Conservation (phyloP, 1,140 invertebrate species). For the Drosophila rufa region DNA sequence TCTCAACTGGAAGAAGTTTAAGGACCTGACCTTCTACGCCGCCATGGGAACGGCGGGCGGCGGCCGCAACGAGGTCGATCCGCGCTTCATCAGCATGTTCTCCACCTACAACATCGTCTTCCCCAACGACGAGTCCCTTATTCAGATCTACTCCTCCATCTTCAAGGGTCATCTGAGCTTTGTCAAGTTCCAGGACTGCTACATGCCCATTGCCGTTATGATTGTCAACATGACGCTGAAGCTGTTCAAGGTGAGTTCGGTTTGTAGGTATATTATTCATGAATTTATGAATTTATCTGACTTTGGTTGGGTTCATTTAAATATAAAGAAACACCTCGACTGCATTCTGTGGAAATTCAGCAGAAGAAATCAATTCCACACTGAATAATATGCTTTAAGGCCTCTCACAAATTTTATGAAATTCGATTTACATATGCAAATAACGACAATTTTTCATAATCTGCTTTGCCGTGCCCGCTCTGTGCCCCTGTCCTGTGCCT, state of each 20-base stretch:
- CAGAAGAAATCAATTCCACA: slow-evolving; percentile 38
- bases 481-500: neutral
- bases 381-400: slow-evolving; percentile 65
- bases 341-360: slow-evolving; percentile 43
- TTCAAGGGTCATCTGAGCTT: slow-evolving; percentile 89
- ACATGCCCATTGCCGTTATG: slow-evolving; percentile 88
- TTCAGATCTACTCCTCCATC: slow-evolving; percentile 94
- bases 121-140: slow-evolving; percentile 91
- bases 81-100: slow-evolving; percentile 95
- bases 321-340: slow-evolving; percentile 33
- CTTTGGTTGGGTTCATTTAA: slow-evolving; percentile 19
- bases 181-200: slow-evolving; percentile 88
- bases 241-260: slow-evolving; percentile 90
- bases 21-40: slow-evolving; percentile 92
- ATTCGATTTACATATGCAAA: slow-evolving; percentile 85
- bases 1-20: slow-evolving; percentile 94
- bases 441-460: slow-evolving; percentile 85
- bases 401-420: slow-evolving; percentile 83
- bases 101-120: slow-evolving; percentile 94
- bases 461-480: slow-evolving; percentile 63
- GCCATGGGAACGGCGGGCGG: slow-evolving; percentile 91
- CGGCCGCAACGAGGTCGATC: slow-evolving; percentile 95
- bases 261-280: neutral
- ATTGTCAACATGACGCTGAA: slow-evolving; percentile 92
- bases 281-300: slow-evolving; percentile 10